Conservation (phyloP, 2,888 invertebrate genomes). For the Sabellastarte sp. region DNA sequence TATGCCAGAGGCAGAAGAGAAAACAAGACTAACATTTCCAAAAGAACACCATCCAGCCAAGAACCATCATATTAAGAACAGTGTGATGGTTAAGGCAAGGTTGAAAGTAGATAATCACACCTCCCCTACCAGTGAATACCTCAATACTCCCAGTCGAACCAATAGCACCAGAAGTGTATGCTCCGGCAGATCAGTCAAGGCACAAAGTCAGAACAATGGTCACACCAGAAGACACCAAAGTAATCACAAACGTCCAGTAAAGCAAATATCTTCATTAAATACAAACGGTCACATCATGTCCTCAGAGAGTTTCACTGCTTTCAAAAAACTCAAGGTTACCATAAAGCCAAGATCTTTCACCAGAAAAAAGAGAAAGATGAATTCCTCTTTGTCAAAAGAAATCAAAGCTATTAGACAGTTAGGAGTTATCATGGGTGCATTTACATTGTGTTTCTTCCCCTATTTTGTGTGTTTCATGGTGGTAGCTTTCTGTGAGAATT, state of each 20-base stretch:
- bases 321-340: too few relatives aligned
- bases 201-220: background rate
- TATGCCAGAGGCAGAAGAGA: background rate
- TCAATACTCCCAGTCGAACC: too few relatives aligned
- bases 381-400: constrained; percentile 46
- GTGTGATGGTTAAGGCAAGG: background rate
- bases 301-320: too few relatives aligned
- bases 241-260: background rate
- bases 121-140: too few relatives aligned
- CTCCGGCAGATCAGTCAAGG: background rate
- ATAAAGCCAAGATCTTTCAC: too few relatives aligned
- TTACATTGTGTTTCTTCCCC: constrained; percentile 66
- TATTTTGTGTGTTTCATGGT: constrained; percentile 66
- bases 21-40: constrained; percentile 6
- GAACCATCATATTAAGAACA: constrained; percentile 3
- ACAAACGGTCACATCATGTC: background rate
- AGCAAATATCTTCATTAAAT: background rate
- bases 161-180: too few relatives aligned
- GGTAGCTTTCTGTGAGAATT: constrained; percentile 62
- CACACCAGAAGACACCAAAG: too few relatives aligned
- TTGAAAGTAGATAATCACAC: too few relatives aligned
- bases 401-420: constrained; percentile 65
- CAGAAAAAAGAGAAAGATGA: background rate
- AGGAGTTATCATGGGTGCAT: constrained; percentile 66
- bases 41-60: constrained; percentile 13